Conservation (phyloP, 2,113 vertebrate species). For the Mustela nigripes region DNA sequence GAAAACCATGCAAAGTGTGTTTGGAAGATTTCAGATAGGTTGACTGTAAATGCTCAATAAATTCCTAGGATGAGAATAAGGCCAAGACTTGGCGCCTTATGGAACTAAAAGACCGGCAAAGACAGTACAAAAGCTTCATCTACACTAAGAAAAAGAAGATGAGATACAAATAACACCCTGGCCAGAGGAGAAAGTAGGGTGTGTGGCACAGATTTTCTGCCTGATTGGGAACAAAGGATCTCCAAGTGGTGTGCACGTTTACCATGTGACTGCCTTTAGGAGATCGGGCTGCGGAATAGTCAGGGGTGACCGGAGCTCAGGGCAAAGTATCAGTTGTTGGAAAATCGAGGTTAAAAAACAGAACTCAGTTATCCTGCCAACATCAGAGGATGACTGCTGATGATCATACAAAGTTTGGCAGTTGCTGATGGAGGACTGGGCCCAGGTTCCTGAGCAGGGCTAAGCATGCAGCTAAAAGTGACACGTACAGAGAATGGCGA, state of each 20-base stretch:
- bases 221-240: background rate
- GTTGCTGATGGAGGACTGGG: background rate
- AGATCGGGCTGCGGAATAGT: background rate
- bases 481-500: background rate
- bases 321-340: background rate
- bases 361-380: background rate
- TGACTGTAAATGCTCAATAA: constrained; percentile 17
- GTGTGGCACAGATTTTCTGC: background rate
- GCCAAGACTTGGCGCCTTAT: background rate
- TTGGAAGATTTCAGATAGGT: background rate
- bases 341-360: background rate
- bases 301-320: background rate
- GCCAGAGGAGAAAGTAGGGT: background rate
- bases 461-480: background rate
- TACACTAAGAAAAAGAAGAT: background rate
- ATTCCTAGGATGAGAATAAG: constrained; percentile 14
- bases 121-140: background rate
- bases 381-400: background rate
- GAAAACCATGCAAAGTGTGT: constrained; percentile 5
- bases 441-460: background rate
- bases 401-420: background rate
- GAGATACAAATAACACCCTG: background rate
- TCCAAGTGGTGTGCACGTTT: background rate
- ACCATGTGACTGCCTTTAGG: background rate
- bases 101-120: background rate